Conservation (phyloP, 2,888 invertebrate genomes). For the Reticulitermes lucifugus region DNA sequence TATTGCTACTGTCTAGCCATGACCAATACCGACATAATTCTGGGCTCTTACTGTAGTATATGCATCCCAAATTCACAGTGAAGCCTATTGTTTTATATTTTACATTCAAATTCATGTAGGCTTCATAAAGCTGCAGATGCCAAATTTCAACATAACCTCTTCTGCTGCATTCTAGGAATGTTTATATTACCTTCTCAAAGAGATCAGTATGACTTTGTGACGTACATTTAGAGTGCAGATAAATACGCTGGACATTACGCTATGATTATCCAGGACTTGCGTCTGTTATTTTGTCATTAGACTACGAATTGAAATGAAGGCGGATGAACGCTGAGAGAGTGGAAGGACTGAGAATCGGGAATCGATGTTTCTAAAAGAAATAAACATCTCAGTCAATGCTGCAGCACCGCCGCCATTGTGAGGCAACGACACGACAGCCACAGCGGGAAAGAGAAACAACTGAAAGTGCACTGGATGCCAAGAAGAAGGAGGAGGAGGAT, state of each 20-base stretch:
- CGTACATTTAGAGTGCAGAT: too few relatives aligned
- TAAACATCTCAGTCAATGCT: slow-evolving; percentile 31
- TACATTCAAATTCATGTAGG: too few relatives aligned
- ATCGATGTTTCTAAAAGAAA: slow-evolving; percentile 28
- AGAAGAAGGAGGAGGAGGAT: neutral
- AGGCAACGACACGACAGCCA: neutral
- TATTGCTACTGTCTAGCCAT: too few relatives aligned
- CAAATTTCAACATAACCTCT: too few relatives aligned
- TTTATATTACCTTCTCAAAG: too few relatives aligned
- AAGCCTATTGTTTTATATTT: too few relatives aligned
- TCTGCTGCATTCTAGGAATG: too few relatives aligned
- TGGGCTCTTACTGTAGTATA: too few relatives aligned
- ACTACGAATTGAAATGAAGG: neutral
- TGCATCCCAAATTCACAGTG: too few relatives aligned
- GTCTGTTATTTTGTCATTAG: neutral
- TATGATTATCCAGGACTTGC: neutral
- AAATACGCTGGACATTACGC: neutral
- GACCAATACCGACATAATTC: too few relatives aligned
- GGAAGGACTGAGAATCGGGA: slow-evolving; percentile 8
- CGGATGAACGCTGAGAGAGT: neutral
- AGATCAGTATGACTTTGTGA: too few relatives aligned
- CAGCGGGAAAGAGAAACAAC: neutral
- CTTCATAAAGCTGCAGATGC: too few relatives aligned
- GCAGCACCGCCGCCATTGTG: neutral
- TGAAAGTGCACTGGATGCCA: neutral